Conservation (phyloP, 2,113 vertebrate species). For the Chroicocephalus ridibundus region DNA sequence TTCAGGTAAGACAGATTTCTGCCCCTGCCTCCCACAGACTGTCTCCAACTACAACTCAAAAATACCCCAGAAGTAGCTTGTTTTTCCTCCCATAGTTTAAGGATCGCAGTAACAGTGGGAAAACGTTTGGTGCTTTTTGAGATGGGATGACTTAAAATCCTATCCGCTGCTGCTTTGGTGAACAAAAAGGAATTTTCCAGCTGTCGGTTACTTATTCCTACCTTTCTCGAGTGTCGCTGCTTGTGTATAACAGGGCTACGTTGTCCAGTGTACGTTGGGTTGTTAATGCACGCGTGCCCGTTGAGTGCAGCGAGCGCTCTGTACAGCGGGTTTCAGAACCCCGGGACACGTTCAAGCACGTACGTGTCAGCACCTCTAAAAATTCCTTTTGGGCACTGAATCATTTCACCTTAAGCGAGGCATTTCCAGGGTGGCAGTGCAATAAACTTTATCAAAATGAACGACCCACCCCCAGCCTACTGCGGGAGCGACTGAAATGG, state of each 20-base stretch:
- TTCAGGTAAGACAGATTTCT: neutral
- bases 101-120: neutral
- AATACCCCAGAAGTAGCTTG: neutral
- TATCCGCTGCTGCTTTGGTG: neutral
- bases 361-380: neutral
- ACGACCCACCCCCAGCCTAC: fast-evolving
- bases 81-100: neutral
- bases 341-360: neutral
- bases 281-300: neutral
- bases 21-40: neutral
- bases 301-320: neutral
- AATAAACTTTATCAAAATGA: neutral
- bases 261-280: neutral
- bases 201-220: neutral
- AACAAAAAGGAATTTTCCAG: neutral
- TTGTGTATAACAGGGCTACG: fast-evolving
- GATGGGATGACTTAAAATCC: neutral
- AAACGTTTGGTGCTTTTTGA: neutral
- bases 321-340: neutral
- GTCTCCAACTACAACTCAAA: neutral
- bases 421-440: neutral
- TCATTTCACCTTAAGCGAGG: neutral
- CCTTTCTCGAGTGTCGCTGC: neutral
- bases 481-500: neutral
- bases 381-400: neutral